Evolutionary conservation across 2,797 vertebrate genomes (phyloP), one percentile per base, ranked within the genome.

Genomic region (Craterocephalus amniculus): DNA sequence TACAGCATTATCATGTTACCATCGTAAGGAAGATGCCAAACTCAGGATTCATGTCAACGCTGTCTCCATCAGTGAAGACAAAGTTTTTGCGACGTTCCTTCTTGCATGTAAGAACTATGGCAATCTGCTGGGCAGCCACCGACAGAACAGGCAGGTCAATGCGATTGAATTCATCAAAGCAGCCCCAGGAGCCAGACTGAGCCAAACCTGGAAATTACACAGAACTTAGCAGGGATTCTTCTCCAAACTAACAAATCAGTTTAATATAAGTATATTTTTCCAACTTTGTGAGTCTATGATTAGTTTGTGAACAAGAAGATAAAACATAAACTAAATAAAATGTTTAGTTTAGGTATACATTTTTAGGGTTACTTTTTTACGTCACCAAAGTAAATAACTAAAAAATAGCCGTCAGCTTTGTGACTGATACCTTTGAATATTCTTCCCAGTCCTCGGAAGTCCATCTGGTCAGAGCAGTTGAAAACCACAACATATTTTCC

Each of bases 401-500:
- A 51, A 24, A 10, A 20, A 40, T 6, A 55, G 20, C 11, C 26
- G 61, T 32, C 20, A 20, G 11, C 8, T 59, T 26, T 63, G 26
- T 59, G 12, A 63, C 20, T 68, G 48, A 73, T 68, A 96, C 98
- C 98, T 97, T 99, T 99, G 83, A 97, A 98, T 85, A 99, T 99
- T 85, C 98, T 94, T 49, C 97, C 98, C 74, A 99, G 92, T 27
- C 97, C 97, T 93, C 97, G 93, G 86, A 99, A 99, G 90, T 99
- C 97, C 98, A 99, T 99, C 88, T 99, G 98, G 72, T 99, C 97
- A 6, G 98, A 99, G 62, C 97, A 99, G 79, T 99, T 99, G 90
- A 99, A 99, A 72, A 99, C 96, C 59, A 99, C 97, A 6, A 99
- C 97, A 0, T 99, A 99, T 80, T 99, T 99, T 49, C 97, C 97